phyloP scores from a whole-genome alignment of 2,888 invertebrate genomes.

The Euphydryas editha region DNA sequence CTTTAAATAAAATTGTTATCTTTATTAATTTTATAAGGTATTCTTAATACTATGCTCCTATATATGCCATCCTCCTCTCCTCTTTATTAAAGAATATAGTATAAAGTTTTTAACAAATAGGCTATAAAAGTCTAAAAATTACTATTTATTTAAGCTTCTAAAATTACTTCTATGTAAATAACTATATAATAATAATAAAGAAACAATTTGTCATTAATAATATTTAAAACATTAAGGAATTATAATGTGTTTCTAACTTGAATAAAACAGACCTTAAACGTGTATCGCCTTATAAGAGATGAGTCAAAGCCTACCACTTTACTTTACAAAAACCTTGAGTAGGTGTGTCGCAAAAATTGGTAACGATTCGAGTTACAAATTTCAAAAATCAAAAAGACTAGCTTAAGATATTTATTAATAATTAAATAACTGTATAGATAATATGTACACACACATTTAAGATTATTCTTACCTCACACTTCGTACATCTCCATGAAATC shows the following conservation, averaged over 20 bases:
- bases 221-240: too few relatives aligned
- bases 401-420: not conserved
- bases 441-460: not conserved
- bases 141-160: too few relatives aligned
- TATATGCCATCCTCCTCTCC: too few relatives aligned
- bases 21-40: too few relatives aligned
- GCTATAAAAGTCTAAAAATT: too few relatives aligned
- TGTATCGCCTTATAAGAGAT: not conserved
- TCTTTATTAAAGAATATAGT: too few relatives aligned
- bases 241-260: not conserved
- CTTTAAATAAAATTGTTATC: too few relatives aligned
- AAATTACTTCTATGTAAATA: too few relatives aligned
- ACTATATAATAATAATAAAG: too few relatives aligned
- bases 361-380: not conserved
- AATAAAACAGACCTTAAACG: not conserved
- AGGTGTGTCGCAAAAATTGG: conserved; percentile 32
- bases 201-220: too few relatives aligned
- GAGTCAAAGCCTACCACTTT: conserved; percentile 8
- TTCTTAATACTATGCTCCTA: too few relatives aligned
- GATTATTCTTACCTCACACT: conserved; percentile 52
- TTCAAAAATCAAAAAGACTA: not conserved
- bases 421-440: not conserved
- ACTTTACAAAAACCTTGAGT: conserved; percentile 30
- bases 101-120: too few relatives aligned
- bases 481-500: conserved; percentile 56